A percentile compares a stretch with the other conserved stretches of the same genome.
Evolutionary conservation across 2,888 invertebrate genomes (phyloP).

Genomic region (Lottia scabra): DNA sequence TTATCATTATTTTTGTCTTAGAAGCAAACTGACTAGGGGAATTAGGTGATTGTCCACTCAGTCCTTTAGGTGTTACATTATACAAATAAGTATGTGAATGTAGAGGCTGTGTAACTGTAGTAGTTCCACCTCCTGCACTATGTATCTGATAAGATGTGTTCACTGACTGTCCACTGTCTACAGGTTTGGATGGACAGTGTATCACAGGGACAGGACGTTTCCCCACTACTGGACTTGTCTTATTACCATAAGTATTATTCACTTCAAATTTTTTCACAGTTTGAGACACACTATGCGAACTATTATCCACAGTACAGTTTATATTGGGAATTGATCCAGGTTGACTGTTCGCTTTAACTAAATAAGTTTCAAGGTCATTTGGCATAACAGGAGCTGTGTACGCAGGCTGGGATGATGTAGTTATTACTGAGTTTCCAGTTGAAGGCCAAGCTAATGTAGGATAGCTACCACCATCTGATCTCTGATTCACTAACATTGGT

Average conservation of each 20-base stretch:
- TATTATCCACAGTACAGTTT: conserved; percentile 18
- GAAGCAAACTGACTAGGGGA: neutral
- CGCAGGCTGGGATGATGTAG: conserved; percentile 12
- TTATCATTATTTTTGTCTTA: conserved; percentile 10
- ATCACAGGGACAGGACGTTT: conserved; percentile 12
- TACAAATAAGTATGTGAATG: neutral
- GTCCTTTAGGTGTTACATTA: neutral
- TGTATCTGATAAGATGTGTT: conserved; percentile 1
- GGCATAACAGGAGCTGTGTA: conserved; percentile 32
- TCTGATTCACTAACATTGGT: neutral
- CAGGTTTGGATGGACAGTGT: conserved; percentile 15
- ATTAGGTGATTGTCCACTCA: neutral
- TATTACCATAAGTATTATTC: neutral
- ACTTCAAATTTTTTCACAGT: conserved; percentile 4
- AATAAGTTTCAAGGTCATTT: conserved; percentile 39
- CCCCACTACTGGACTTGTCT: conserved; percentile 13
- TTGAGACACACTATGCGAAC: conserved; percentile 10
- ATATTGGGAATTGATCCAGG: conserved; percentile 25
- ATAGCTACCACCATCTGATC: conserved; percentile 11
- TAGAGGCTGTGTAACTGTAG: conserved; percentile 8
- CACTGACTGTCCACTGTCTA: neutral
- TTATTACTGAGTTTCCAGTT: neutral
- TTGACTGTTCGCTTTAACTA: conserved; percentile 15
- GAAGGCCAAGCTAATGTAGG: conserved; percentile 9
- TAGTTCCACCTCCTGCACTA: conserved; percentile 7